phyloP scores from a whole-genome alignment of 1,140 invertebrate species.

The Acyrthosiphon pisum region DNA sequence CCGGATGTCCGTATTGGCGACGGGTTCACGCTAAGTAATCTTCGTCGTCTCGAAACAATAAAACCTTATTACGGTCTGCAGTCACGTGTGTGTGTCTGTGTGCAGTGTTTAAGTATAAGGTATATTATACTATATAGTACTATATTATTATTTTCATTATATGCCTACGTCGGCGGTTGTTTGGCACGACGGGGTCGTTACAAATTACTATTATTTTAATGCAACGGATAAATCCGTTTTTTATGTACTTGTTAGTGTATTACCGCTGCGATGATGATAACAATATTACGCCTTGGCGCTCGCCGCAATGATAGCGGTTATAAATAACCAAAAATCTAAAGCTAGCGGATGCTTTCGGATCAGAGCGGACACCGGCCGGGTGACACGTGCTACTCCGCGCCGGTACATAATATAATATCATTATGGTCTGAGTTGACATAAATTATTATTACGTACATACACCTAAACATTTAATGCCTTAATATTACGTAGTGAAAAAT shows the following conservation, averaged over 20 bases:
- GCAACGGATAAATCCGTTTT: constrained; percentile 7
- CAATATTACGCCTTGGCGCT: not conserved
- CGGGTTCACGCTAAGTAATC: not conserved
- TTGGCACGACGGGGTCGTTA: not conserved
- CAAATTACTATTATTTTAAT: constrained; percentile 12
- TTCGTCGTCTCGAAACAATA: constrained; percentile 2
- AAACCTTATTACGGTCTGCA: constrained; percentile 5
- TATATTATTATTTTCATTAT: constrained; percentile 5
- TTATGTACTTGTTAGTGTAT: not conserved
- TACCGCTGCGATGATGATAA: not conserved
- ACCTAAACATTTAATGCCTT: not conserved
- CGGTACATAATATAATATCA: not conserved
- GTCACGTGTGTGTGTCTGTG: not conserved
- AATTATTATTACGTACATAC: not conserved
- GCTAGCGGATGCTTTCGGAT: not conserved
- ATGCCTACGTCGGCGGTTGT: not conserved
- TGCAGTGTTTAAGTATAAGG: not conserved
- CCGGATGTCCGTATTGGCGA: constrained; percentile 36
- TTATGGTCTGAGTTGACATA: not conserved
- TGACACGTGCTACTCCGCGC: not conserved
- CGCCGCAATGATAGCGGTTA: not conserved
- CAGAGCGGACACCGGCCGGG: not conserved
- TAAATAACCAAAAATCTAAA: not conserved
- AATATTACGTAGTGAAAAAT: not conserved
- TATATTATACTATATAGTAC: not conserved